Evolutionary conservation across 2,888 invertebrate species (phyloP), one percentile per base, ranked within the genome.

Genomic region (Drosophila colorata): DNA sequence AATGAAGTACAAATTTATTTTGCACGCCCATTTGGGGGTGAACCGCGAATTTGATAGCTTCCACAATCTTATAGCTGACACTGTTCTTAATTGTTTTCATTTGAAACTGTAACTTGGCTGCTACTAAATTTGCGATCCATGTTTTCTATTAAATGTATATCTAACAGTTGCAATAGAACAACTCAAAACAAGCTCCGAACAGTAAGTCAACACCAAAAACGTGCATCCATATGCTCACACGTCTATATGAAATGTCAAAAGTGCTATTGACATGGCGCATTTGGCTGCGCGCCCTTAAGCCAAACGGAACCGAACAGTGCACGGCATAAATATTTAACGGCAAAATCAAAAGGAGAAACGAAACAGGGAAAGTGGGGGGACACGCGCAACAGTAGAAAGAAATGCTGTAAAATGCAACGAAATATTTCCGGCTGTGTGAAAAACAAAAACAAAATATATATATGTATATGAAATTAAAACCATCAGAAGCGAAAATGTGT

Each of bases 251-350:
- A 68, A 78, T 87, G 85, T 80, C 78, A 70, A 78, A 74, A 84
- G 81, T 87, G 81, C 68, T 51, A 79, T 49, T 72, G 80, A 80
- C 86, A 79, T 71, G 86, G 23, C 47, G 48, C 86, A 85, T 85
- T 79, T 72, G 86, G 41, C 8, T n/a, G 18, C 14, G n/a, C 11
- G 25, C 59, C 60, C 69, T 67, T 46, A 37, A 33, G 13, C 13
- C 33, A 13, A 33, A 33, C 33, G 33, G 13, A 33, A 20, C 16
- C 13, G 13, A 38, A 57, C 43, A 31, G 33, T 37, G 16, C 18
- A 7, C 2, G 48, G 44, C 40, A 65, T 59, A 65, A 65, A 72
- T 76, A 66, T 58, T 77, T 40, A 65, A 66, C 40, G 48, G 52
- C 33, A 40, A 61, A 46, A 38, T 67, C 37, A n/a, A 20, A 60